phyloP scores from a whole-genome alignment of 1,140 invertebrate species.

The Stenopsyche tienmushanensis region DNA sequence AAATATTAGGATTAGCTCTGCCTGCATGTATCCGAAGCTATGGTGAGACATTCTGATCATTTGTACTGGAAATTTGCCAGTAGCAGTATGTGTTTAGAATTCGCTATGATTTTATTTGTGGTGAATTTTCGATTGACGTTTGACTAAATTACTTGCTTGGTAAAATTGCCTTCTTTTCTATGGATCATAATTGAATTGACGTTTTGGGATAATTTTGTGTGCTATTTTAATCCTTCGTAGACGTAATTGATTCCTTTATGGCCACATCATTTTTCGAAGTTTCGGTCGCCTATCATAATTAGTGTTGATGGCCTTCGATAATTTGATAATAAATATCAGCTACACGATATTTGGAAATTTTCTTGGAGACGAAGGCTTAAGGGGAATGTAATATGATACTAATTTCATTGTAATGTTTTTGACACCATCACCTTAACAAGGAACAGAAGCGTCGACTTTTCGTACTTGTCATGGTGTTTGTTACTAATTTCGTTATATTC shows the following conservation, averaged over 20 bases:
- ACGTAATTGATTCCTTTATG: too few species aligned
- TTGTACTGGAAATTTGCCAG: too few species aligned
- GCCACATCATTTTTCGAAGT: too few species aligned
- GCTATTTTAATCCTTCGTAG: too few species aligned
- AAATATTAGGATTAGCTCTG: conserved; percentile 11
- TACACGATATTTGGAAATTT: neutral
- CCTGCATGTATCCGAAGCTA: neutral
- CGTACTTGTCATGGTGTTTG: neutral
- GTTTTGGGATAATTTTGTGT: too few species aligned
- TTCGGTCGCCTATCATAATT: neutral
- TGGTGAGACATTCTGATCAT: too few species aligned
- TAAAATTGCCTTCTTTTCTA: too few species aligned
- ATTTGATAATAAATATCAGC: neutral
- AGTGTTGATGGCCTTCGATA: neutral
- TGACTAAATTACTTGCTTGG: too few species aligned
- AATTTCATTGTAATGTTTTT: conserved; percentile 26
- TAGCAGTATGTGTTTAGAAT: too few species aligned
- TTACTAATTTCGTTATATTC: conserved; percentile 7
- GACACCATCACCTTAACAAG: conserved; percentile 3
- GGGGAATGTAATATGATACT: conserved; percentile 12
- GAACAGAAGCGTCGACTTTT: neutral
- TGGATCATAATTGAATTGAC: too few species aligned
- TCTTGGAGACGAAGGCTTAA: neutral
- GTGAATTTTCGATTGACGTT: too few species aligned
- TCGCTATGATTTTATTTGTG: too few species aligned